These are phyloP conservation scores for Pomatostomus ruficeps DNA, from an alignment of 2,113 vertebrate species.

Conservation along the genomic window DNA sequence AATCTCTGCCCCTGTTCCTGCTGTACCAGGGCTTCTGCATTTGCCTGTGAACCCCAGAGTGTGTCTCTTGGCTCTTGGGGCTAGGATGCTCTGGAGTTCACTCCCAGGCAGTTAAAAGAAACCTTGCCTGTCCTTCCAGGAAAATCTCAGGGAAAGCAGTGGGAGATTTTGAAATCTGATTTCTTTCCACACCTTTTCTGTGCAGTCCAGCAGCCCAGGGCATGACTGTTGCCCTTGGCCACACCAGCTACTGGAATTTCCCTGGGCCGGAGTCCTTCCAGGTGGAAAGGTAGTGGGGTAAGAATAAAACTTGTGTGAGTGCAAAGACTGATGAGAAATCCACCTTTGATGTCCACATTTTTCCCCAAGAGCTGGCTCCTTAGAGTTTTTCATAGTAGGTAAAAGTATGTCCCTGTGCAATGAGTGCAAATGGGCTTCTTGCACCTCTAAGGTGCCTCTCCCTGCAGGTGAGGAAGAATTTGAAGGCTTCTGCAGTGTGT, in stretches of 20 bases:
- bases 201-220: not conserved
- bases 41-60: not conserved
- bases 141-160: not conserved
- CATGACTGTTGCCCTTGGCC: not conserved
- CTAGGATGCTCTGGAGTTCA: not conserved
- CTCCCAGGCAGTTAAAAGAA: not conserved
- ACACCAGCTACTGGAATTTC: not conserved
- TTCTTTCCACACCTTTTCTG: not conserved
- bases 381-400: not conserved
- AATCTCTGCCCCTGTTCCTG: not conserved
- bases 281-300: not conserved
- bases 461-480: not conserved
- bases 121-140: not conserved
- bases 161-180: not conserved
- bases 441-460: not conserved
- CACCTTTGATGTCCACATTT: not conserved
- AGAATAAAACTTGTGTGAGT: not conserved
- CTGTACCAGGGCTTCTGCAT: not conserved
- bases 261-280: not conserved
- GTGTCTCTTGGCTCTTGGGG: not conserved
- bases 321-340: not conserved
- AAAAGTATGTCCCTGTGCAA: not conserved
- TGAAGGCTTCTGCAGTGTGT: not conserved
- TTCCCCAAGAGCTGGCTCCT: not conserved
- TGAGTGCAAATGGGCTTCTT: not conserved